phyloP scores from a whole-genome alignment of 2,888 invertebrate genomes.

The Drosophila recens region DNA sequence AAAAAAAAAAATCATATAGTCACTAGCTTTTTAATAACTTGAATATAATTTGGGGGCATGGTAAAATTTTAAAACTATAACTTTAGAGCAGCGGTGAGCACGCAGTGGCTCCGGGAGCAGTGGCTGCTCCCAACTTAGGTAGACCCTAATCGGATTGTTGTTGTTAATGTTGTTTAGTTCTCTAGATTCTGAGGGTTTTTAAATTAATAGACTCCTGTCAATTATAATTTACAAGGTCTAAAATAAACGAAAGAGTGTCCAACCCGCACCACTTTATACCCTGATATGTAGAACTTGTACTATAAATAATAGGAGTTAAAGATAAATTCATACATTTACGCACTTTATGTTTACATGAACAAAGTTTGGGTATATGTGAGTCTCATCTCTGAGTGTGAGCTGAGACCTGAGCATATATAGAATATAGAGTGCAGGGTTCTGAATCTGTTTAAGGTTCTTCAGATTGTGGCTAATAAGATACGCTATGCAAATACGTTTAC shows the following conservation, averaged over 20 bases:
- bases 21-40: neutral
- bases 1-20: too few relatives aligned
- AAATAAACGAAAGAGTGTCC: neutral
- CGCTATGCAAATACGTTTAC: conserved; percentile 65
- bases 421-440: conserved; percentile 19
- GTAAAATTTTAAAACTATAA: neutral
- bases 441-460: conserved; percentile 27
- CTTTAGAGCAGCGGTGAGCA: neutral
- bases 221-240: neutral
- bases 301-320: conserved; percentile 42
- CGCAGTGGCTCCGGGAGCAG: too few relatives aligned
- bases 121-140: too few relatives aligned
- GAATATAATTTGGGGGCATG: neutral
- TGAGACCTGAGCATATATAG: neutral
- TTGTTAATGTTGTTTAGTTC: too few relatives aligned
- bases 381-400: neutral
- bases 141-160: too few relatives aligned
- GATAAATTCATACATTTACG: conserved; percentile 57
- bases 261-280: conserved; percentile 27
- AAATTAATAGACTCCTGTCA: neutral
- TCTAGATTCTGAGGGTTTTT: neutral
- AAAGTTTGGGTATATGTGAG: neutral
- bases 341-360: conserved; percentile 43
- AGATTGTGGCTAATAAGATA: conserved; percentile 63
- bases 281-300: conserved; percentile 6